These are phyloP conservation scores for Chelon labrosus DNA, from an alignment of 2,797 vertebrate species.

Conservation along the genomic window DNA sequence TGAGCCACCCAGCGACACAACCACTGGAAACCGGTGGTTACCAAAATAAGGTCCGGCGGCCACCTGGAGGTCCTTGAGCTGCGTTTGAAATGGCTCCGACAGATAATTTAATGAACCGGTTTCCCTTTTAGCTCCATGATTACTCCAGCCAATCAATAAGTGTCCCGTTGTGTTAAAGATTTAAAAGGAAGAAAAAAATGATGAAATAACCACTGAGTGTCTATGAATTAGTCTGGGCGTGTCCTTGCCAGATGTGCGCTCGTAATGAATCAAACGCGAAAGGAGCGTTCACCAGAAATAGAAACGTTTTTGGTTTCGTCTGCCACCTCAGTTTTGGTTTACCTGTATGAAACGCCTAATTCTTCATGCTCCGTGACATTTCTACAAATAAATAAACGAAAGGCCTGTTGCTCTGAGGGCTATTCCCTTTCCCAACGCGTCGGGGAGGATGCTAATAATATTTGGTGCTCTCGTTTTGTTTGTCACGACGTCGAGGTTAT, in stretches of 20 bases:
- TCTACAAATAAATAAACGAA: no score
- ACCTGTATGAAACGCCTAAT: neutral
- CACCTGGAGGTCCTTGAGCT: slow-evolving; percentile 18
- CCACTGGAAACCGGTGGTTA: slow-evolving; percentile 23
- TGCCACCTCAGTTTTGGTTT: neutral
- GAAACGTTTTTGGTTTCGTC: neutral
- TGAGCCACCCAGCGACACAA: slow-evolving; percentile 19
- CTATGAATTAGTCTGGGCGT: slow-evolving; percentile 72
- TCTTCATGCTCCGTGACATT: no score
- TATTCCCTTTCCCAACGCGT: neutral
- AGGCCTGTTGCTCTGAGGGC: neutral
- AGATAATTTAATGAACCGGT: neutral
- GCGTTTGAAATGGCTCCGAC: slow-evolving; percentile 1
- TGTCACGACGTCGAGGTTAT: slow-evolving; percentile 18
- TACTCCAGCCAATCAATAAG: no score
- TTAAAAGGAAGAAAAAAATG: neutral
- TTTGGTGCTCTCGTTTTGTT: neutral
- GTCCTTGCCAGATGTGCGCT: slow-evolving; percentile 72
- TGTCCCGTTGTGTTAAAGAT: no score
- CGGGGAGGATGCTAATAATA: neutral
- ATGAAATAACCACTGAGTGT: slow-evolving; percentile 8
- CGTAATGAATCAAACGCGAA: slow-evolving; percentile 18
- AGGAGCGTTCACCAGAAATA: slow-evolving; percentile 36
- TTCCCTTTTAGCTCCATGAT: no score
- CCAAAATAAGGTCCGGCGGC: slow-evolving; percentile 28